Percentiles rank a stretch among this genome's conserved stretches.
These are phyloP conservation scores for Ommatoiulus sabulosus DNA, from an alignment of 2,888 invertebrate genomes.

Conservation along the genomic window DNA sequence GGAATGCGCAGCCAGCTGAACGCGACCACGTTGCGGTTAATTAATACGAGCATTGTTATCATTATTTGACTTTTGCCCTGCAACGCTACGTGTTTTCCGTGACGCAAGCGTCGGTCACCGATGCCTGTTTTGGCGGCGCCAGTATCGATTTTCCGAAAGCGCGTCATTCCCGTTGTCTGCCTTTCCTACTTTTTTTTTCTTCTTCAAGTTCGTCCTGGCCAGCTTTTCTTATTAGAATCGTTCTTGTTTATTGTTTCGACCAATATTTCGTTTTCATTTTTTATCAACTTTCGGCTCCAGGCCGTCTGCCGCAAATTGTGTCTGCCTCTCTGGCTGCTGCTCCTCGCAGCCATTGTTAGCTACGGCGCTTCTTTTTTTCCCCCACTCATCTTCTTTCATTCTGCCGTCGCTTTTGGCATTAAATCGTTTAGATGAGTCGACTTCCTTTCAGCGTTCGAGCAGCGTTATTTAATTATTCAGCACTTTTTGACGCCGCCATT, in stretches of 20 bases:
- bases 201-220: background rate
- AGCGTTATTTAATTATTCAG: constrained; percentile 31
- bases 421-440: constrained; percentile 8
- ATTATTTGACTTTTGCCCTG: background rate
- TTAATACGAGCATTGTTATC: constrained; percentile 16
- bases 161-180: background rate
- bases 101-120: background rate
- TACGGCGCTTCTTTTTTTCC: background rate
- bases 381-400: background rate
- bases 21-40: background rate
- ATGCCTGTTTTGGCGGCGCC: background rate
- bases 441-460: constrained; percentile 10
- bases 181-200: background rate
- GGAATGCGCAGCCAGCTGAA: background rate
- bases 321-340: constrained; percentile 3
- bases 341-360: background rate
- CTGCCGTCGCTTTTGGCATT: background rate
- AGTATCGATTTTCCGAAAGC: background rate
- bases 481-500: constrained; percentile 26
- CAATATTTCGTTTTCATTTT: constrained; percentile 45
- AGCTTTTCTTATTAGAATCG: background rate
- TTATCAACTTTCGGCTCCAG: constrained; percentile 17
- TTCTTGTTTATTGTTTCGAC: constrained; percentile 22
- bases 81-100: background rate
- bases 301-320: constrained; percentile 41